Conservation (phyloP, 2,797 vertebrate species). For the Paedocypris micromegethes region DNA sequence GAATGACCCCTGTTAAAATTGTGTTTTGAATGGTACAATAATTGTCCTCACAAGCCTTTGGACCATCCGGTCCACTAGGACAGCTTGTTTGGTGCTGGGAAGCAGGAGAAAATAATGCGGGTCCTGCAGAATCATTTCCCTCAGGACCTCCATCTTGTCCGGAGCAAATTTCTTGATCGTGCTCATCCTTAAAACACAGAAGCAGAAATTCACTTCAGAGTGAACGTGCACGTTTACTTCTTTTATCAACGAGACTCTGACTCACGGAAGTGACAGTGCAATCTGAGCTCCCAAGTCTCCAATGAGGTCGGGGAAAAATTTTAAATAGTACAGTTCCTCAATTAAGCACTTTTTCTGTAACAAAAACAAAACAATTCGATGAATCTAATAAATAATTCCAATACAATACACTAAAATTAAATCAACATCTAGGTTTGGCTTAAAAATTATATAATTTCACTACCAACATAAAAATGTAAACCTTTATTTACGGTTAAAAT, state of each 20-base stretch:
- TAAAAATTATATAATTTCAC: too few species aligned
- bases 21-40: background rate
- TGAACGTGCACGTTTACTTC: background rate
- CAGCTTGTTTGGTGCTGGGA: constrained; percentile 60
- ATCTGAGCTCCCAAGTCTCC: constrained; percentile 65
- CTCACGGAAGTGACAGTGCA: constrained; percentile 69
- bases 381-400: too few species aligned
- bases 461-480: too few species aligned
- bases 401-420: too few species aligned
- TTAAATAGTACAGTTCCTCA: constrained; percentile 58
- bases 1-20: background rate
- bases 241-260: constrained; percentile 27
- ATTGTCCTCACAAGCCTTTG: constrained; percentile 64
- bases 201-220: background rate
- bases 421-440: too few species aligned
- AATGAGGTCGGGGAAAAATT: constrained; percentile 66
- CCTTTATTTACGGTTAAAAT: too few species aligned
- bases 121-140: constrained; percentile 58
- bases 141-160: constrained; percentile 61
- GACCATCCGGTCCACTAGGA: constrained; percentile 72
- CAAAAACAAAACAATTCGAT: constrained; percentile 6
- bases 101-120: constrained; percentile 63
- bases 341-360: constrained; percentile 70
- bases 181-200: constrained; percentile 58
- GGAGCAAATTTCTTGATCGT: constrained; percentile 67